Percentiles rank a stretch among this genome's conserved stretches.
Conservation (phyloP, 2,797 vertebrate genomes). For the Macroramphosus scolopax region DNA sequence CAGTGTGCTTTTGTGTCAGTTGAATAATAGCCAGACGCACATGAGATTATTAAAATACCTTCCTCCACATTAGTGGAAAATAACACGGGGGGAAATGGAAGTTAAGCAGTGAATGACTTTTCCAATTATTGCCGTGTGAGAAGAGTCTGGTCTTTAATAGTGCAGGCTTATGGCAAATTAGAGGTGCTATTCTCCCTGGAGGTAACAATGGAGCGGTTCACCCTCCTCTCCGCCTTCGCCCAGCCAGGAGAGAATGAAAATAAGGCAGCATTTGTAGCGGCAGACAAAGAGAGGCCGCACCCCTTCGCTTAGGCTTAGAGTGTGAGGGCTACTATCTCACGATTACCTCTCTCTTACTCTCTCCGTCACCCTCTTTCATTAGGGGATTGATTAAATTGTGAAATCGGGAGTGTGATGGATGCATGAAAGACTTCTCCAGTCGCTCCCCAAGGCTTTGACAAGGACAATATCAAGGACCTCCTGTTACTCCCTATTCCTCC, state of each 20-base stretch:
- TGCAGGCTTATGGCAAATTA: constrained; percentile 86
- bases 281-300: constrained; percentile 75
- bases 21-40: constrained; percentile 50
- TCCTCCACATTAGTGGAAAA: constrained; percentile 62
- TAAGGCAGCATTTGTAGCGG: constrained; percentile 80
- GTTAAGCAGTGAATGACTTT: constrained; percentile 83
- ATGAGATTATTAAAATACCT: constrained; percentile 63
- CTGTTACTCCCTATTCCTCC: constrained; percentile 55
- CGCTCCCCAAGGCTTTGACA: constrained; percentile 74
- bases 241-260: constrained; percentile 67
- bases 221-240: constrained; percentile 39
- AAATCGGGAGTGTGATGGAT: constrained; percentile 78
- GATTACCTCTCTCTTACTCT: constrained; percentile 18
- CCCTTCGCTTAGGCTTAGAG: constrained; percentile 73
- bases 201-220: constrained; percentile 68
- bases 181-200: constrained; percentile 81
- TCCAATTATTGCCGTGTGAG: constrained; percentile 86
- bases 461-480: constrained; percentile 79
- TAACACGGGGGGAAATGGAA: constrained; percentile 70
- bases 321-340: constrained; percentile 63
- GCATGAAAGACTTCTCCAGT: constrained; percentile 75
- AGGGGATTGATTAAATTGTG: constrained; percentile 84
- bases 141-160: constrained; percentile 87
- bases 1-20: constrained; percentile 35
- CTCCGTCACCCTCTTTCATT: constrained; percentile 68